Evolutionary conservation across 2,888 invertebrate species (phyloP), one percentile per base, ranked within the genome.

Genomic region (Lepidochrysops patricia): DNA sequence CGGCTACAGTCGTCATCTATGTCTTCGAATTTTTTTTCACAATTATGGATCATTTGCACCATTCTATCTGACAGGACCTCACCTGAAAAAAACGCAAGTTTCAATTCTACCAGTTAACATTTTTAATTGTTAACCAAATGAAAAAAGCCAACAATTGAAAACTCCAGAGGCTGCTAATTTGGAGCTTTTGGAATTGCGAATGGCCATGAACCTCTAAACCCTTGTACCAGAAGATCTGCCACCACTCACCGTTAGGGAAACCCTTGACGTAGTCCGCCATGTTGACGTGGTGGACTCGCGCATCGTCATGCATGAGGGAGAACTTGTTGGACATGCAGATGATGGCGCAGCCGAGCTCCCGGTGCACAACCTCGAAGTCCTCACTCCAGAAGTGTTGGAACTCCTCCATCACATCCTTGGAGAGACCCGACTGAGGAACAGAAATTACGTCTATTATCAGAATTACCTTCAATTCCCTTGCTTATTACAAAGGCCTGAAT

Each of bases 271-370:
- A 89, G 29, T 88, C 88, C 13, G 86, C 74, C 87, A 88, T 86
- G 66, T 86, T 89, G 60, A 74, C 69, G 60, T 87, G 88, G 37
- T 89, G 87, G 68, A 88, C 84, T 61, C 82, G 73, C n/a, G 78
- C 71, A 62, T 88, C 85, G 0, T 85, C 87, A 57, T 87, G 73
- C 73, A 89, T 67, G 43, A 89, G 72, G 0, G 79, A 75, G 69
- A 88, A 84, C 76, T 87, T 87, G 72, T 86, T 82, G 68, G 84
- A 83, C 88, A 89, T 88, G 74, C 88, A 89, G 72, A 88, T 83
- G 71, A 88, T 77, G 62, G 88, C 87, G 62, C 88, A 89, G 69
- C 88, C 88, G 52, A 89, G 76, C 75, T 89, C 88, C 1, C 88
- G 80, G 70, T 88, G 84, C 32, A 85, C 84, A 64, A 88, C 80